Conservation (phyloP, 2,888 invertebrate genomes). For the Drosophila paracracens region DNA sequence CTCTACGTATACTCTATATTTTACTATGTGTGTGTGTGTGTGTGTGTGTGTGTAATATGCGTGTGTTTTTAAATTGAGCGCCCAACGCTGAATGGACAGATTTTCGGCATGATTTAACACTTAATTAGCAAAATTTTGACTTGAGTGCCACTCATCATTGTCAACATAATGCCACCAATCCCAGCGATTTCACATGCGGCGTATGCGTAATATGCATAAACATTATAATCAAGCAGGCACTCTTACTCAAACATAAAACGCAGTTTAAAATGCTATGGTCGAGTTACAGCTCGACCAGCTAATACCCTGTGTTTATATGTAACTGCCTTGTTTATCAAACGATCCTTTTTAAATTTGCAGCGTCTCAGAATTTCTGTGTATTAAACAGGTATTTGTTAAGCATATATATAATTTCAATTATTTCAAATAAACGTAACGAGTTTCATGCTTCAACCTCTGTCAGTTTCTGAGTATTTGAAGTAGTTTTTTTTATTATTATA, state of each 20-base stretch:
- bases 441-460: neutral
- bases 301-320: slow-evolving; percentile 6
- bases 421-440: neutral
- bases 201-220: slow-evolving; percentile 72
- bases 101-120: slow-evolving; percentile 80
- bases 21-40: neutral
- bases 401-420: neutral
- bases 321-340: neutral
- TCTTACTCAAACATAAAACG: slow-evolving; percentile 15
- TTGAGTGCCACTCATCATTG: slow-evolving; percentile 73
- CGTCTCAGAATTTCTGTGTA: neutral
- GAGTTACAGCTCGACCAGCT: neutral
- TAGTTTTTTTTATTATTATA: neutral
- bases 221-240: slow-evolving; percentile 62
- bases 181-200: slow-evolving; percentile 36
- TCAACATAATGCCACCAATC: slow-evolving; percentile 54
- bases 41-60: slow-evolving; percentile 1
- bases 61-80: slow-evolving; percentile 38
- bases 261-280: neutral
- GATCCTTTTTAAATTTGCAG: neutral
- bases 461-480: neutral
- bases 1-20: slow-evolving; percentile 6
- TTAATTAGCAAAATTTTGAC: slow-evolving; percentile 76
- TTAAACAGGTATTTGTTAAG: neutral
- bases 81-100: slow-evolving; percentile 64